phyloP scores from a whole-genome alignment of 2,888 invertebrate genomes.

The Epinotia ramella region DNA sequence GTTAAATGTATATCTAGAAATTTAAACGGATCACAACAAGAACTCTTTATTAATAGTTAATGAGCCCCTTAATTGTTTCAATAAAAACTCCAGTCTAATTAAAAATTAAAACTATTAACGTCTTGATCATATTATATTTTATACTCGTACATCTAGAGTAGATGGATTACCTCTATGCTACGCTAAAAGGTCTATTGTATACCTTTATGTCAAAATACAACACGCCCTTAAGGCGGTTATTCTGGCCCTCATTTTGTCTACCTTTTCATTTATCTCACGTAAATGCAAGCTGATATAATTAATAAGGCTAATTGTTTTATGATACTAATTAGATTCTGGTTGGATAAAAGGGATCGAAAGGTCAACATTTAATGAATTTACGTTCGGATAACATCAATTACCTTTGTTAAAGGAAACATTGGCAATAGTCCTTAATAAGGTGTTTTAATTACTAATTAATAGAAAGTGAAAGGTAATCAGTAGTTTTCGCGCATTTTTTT shows the following conservation, averaged over 20 bases:
- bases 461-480: conserved; percentile 8
- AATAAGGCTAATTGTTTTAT: conserved; percentile 15
- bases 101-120: not conserved
- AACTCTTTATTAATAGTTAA: conserved; percentile 35
- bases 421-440: not conserved
- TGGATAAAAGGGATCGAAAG: conserved; percentile 2
- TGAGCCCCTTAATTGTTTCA: conserved; percentile 22
- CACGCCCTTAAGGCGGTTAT: not conserved
- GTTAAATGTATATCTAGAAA: conserved; percentile 17
- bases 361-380: conserved; percentile 7
- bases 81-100: conserved; percentile 20
- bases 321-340: conserved; percentile 17
- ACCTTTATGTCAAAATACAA: not conserved
- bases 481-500: not conserved
- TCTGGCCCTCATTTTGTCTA: not conserved
- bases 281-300: conserved; percentile 9
- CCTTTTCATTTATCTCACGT: conserved; percentile 3
- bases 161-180: not conserved
- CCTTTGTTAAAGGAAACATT: conserved; percentile 3
- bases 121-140: conserved; percentile 4
- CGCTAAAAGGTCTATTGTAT: not conserved
- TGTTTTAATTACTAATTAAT: not conserved
- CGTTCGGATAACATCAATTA: conserved; percentile 14
- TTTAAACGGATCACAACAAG: conserved; percentile 16
- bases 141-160: too few relatives aligned